These are phyloP conservation scores for Sebastes fasciatus DNA, from an alignment of 2,113 vertebrate species.

Conservation along the genomic window DNA sequence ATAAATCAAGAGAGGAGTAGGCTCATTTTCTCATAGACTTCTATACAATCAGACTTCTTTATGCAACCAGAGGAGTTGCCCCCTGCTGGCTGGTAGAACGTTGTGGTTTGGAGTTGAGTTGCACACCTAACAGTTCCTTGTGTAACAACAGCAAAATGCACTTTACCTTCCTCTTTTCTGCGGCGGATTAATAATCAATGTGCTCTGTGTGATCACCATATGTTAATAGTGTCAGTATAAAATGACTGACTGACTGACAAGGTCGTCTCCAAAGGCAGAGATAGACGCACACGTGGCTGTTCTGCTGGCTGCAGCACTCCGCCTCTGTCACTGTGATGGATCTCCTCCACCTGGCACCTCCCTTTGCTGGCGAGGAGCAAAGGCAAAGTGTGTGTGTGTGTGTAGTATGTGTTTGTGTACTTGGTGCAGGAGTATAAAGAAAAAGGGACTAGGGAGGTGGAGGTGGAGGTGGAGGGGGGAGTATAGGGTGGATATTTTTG, in stretches of 20 bases:
- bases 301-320: slow-evolving; percentile 45
- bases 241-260: slow-evolving; percentile 53
- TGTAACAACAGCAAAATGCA: not conserved
- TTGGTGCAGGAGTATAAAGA: slow-evolving; percentile 1
- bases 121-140: too few relatives aligned
- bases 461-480: slow-evolving; percentile 8
- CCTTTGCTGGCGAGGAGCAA: slow-evolving; percentile 26
- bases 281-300: slow-evolving; percentile 40
- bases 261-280: slow-evolving; percentile 63
- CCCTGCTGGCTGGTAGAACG: too few relatives aligned
- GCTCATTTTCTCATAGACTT: too few relatives aligned
- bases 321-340: slow-evolving; percentile 71
- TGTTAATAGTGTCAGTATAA: slow-evolving; percentile 6
- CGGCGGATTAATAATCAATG: not conserved
- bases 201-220: not conserved
- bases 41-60: too few relatives aligned
- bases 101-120: not conserved
- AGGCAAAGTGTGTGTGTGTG: slow-evolving; percentile 36
- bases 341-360: slow-evolving; percentile 65
- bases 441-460: not conserved
- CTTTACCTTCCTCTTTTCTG: not conserved
- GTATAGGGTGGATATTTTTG: slow-evolving; percentile 11
- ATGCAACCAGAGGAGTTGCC: too few relatives aligned
- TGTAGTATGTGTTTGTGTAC: not conserved
- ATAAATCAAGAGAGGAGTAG: too few relatives aligned